Percentiles rank a stretch among this genome's conserved stretches.
Evolutionary conservation across 2,797 vertebrate species (phyloP).

Genomic region (Podarcis siculus): DNA sequence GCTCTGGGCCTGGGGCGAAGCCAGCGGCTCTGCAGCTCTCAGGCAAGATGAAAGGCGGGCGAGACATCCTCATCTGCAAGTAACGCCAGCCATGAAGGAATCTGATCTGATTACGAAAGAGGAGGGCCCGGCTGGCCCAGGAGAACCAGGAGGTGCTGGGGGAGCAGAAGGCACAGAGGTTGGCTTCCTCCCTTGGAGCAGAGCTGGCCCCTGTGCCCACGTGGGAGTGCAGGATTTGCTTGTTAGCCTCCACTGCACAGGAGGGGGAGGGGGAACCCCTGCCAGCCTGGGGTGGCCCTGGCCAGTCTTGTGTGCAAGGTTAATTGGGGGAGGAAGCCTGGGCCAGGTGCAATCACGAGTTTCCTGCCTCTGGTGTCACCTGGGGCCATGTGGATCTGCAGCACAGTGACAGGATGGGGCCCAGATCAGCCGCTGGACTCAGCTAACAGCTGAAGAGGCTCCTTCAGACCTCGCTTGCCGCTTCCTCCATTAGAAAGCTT

Average conservation of each 20-base stretch:
- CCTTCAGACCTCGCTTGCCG: neutral
- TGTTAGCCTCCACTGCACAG: neutral
- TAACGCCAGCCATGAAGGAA: accelerated
- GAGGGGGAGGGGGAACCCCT: neutral
- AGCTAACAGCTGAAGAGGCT: neutral
- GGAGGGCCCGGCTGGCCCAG: accelerated
- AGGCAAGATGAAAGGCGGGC: accelerated
- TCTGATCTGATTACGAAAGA: accelerated
- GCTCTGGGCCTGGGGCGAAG: neutral
- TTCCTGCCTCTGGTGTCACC: slow-evolving; percentile 63
- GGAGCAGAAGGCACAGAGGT: neutral
- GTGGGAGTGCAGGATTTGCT: neutral
- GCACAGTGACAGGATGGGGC: slow-evolving; percentile 17
- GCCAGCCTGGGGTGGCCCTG: slow-evolving; percentile 28
- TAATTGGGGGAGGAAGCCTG: neutral
- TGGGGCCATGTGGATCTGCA: slow-evolving; percentile 57
- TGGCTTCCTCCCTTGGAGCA: too few species aligned
- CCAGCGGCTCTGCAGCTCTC: neutral
- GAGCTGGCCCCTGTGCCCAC: too few species aligned
- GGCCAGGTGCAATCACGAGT: slow-evolving; percentile 43
- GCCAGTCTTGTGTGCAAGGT: neutral
- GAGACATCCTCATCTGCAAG: neutral
- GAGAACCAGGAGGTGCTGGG: neutral
- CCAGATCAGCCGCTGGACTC: neutral
- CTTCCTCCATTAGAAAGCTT: neutral